phyloP scores from a whole-genome alignment of 1,140 invertebrate species.

The Oryzaephilus surinamensis region DNA sequence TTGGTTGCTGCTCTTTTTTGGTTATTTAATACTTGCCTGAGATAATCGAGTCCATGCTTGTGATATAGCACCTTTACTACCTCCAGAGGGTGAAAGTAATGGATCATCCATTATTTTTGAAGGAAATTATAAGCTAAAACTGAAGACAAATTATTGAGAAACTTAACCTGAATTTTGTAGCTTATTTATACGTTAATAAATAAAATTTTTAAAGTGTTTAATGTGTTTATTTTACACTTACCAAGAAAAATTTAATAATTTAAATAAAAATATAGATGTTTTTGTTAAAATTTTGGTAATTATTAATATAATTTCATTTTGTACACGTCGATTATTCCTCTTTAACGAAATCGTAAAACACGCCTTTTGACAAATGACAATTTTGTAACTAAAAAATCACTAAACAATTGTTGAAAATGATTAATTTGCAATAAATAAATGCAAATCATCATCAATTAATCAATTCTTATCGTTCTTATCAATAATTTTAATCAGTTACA shows the following conservation, averaged over 20 bases:
- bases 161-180: not conserved
- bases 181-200: not conserved
- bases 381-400: no score
- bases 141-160: not conserved
- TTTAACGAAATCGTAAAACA: no score
- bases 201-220: not conserved
- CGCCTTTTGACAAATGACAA: no score
- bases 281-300: slow-evolving; percentile 3
- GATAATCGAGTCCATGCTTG: slow-evolving; percentile 47
- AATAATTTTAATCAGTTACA: no score
- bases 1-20: no score
- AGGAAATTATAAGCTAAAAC: not conserved
- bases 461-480: no score
- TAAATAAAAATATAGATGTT: slow-evolving; percentile 5
- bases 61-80: slow-evolving; percentile 41
- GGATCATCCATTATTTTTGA: slow-evolving; percentile 44
- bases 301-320: slow-evolving; percentile 16
- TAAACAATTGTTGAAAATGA: no score
- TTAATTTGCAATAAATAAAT: no score
- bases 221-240: no score
- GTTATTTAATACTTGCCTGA: slow-evolving; percentile 36
- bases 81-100: slow-evolving; percentile 34
- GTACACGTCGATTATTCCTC: slow-evolving; percentile 20
- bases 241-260: slow-evolving; percentile 5
- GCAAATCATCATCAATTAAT: no score